Percentiles rank a stretch among this genome's conserved stretches.
Evolutionary conservation across 2,888 invertebrate species (phyloP).

Genomic region (Thera britannica): DNA sequence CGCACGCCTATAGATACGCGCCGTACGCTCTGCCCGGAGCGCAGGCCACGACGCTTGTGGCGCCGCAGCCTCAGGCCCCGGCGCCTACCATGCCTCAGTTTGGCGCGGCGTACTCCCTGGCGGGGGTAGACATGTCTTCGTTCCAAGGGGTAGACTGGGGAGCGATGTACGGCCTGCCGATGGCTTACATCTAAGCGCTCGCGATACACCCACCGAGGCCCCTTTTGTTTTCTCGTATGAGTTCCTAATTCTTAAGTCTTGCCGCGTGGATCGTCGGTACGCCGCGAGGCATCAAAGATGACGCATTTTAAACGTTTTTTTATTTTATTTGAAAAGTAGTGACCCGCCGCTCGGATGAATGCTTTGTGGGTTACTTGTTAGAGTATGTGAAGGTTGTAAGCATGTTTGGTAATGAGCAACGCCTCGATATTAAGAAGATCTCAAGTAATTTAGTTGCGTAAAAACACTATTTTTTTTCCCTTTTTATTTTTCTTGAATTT

Average conservation of each 20-base stretch:
- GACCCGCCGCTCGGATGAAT: constrained; percentile 28
- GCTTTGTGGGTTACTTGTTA: constrained; percentile 19
- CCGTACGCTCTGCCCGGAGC: constrained; percentile 81
- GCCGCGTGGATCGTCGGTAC: constrained; percentile 52
- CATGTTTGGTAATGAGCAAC: constrained; percentile 43
- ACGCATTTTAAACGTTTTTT: constrained; percentile 71
- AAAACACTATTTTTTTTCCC: constrained; percentile 39
- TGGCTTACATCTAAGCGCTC: constrained; percentile 90
- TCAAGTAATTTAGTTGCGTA: constrained; percentile 78
- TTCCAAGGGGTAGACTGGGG: constrained; percentile 97
- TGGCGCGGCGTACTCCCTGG: constrained; percentile 91
- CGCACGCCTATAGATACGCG: constrained; percentile 79
- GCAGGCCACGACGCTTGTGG: constrained; percentile 70
- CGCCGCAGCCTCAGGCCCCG: constrained; percentile 83
- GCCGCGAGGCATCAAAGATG: constrained; percentile 66
- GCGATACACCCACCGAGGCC: constrained; percentile 47
- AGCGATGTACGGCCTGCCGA: constrained; percentile 96
- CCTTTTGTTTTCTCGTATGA: constrained; percentile 46
- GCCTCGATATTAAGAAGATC: constrained; percentile 75
- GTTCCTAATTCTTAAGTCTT: constrained; percentile 56
- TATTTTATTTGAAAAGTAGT: constrained; percentile 48
- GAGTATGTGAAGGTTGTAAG: constrained; percentile 17
- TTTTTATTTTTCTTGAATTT: constrained; percentile 60
- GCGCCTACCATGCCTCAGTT: constrained; percentile 86
- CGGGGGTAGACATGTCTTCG: constrained; percentile 96